A percentile compares a stretch with the other conserved stretches of the same genome.
Conservation (phyloP, 2,888 invertebrate species). For the Hydropsyche betteni region DNA sequence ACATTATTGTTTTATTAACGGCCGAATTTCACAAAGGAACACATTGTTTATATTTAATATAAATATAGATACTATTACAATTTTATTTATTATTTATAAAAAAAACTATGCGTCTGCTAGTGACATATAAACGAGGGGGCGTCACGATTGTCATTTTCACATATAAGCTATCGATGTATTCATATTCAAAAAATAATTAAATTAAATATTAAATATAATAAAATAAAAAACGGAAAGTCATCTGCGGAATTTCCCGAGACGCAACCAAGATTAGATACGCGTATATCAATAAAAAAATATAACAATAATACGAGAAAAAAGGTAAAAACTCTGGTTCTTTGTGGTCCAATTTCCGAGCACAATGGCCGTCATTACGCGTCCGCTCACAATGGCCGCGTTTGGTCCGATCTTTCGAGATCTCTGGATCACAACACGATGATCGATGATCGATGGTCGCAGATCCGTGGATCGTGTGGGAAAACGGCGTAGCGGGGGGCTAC, state of each 20-base stretch:
- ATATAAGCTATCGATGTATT: background rate
- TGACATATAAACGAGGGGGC: slow-evolving; percentile 31
- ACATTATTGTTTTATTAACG: background rate
- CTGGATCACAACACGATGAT: slow-evolving; percentile 35
- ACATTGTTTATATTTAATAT: no score
- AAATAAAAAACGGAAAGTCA: no score
- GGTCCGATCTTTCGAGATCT: background rate
- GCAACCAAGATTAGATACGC: background rate
- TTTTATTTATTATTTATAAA: background rate
- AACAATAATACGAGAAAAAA: background rate
- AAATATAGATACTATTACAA: background rate
- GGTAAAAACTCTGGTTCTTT: slow-evolving; percentile 15
- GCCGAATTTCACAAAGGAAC: no score
- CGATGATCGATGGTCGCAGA: slow-evolving; percentile 13
- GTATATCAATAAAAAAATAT: background rate
- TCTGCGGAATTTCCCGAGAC: no score
- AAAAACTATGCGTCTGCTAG: slow-evolving; percentile 11
- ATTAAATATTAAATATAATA: no score
- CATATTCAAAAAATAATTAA: no score
- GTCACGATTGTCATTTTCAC: slow-evolving; percentile 27
- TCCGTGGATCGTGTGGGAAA: no score
- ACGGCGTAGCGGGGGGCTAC: no score
- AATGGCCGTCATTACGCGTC: slow-evolving; percentile 34
- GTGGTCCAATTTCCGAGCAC: slow-evolving; percentile 31
- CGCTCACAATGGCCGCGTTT: slow-evolving; percentile 28